A percentile compares a stretch with the other conserved stretches of the same genome.
Evolutionary conservation across 2,113 vertebrate species (phyloP).

Genomic region (Miniopterus natalensis): DNA sequence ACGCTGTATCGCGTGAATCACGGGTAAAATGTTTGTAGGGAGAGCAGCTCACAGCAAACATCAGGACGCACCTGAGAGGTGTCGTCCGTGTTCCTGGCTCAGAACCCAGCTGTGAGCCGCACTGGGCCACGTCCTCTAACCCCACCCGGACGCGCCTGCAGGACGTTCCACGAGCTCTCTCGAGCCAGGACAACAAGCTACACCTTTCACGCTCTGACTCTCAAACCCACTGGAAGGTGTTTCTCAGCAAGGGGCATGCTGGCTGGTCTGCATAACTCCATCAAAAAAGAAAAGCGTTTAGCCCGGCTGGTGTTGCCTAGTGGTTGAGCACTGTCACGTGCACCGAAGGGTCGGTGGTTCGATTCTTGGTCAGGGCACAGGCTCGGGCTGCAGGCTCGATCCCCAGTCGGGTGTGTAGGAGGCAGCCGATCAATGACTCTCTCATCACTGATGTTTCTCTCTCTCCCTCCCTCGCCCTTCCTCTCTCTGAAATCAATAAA

Average conservation of each 20-base stretch:
- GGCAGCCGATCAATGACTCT: too few species aligned
- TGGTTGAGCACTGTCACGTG: too few species aligned
- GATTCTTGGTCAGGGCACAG: too few species aligned
- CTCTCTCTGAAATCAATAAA: too few species aligned
- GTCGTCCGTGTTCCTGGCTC: neutral
- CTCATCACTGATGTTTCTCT: too few species aligned
- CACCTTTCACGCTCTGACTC: neutral
- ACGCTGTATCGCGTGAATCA: too few species aligned
- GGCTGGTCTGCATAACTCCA: neutral
- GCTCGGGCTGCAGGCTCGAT: too few species aligned
- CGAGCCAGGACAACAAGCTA: neutral
- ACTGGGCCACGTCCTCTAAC: neutral
- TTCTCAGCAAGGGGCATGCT: neutral
- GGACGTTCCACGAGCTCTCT: neutral
- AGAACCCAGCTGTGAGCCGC: neutral
- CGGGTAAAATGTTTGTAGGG: neutral
- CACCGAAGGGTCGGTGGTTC: too few species aligned
- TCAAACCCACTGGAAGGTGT: neutral
- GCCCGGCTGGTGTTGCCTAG: neutral
- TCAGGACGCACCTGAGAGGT: fast-evolving
- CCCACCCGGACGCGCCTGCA: neutral
- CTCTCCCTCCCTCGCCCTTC: too few species aligned
- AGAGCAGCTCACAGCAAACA: neutral
- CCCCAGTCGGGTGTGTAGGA: too few species aligned
- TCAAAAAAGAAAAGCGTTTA: conserved; percentile 13